Evolutionary conservation across 2,113 vertebrate species (phyloP), one percentile per base, ranked within the genome.

Genomic region (Prolemur simus): DNA sequence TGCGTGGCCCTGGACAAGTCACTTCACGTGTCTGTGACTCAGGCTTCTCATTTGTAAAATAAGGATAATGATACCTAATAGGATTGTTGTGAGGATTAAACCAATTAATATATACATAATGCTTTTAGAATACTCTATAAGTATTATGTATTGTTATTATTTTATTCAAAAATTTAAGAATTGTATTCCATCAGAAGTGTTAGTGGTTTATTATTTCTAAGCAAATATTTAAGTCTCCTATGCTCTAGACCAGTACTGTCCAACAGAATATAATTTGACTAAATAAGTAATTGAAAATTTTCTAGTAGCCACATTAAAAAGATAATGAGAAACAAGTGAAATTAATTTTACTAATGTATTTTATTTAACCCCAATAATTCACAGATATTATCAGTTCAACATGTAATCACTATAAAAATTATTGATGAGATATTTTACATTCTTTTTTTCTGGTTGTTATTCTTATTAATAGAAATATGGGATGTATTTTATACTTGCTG

Each of bases 11-110:
- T 37, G 39, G 74, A 37, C 52, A 29, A 32, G 78, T 66, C 17
- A 42, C 69, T 58, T 93, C 45, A 69, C 25, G 6, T 60, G 7
- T 10, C 37, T 92, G 60, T 82, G 74, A 47, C 54, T 64, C 37
- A 63, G 56, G 73, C 23, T 37, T 90, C 86, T 87, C 63, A 52
- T 60, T 95, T 91, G 52, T 93, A 82, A 87, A 77, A 63, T 64
- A 95, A 93, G 47, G 18, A 63, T 47, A 54, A 21, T 71, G 42
- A 25, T 69, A 66, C 45, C 60, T 95, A n/a, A 29, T 37, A 52
- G 45, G 34, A 76, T 87, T n/a, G 71, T 68, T 54, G n/a, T 39
- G 89, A 37, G 3, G 21, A 78, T 83, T 66, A 71, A 42, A 56
- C 42, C 54, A 60, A 39, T 63, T 93, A 69, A 15, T 60, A n/a